Base-by-base conservation (phyloP, 2,797 vertebrate genomes). In the Simalia tracyae region DNA sequence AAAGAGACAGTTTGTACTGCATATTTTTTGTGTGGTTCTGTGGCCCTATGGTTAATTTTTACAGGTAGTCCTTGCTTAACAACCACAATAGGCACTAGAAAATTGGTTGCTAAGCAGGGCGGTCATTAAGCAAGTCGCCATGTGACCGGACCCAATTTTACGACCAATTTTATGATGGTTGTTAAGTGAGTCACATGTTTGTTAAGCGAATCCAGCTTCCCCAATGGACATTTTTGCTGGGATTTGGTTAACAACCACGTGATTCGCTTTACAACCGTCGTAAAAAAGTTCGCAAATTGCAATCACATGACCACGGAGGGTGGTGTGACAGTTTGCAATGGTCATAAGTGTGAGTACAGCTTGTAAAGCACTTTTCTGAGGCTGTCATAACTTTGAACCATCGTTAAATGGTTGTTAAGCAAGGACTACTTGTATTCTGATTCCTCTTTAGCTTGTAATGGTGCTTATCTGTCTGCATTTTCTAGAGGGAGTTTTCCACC, bases 371-470 rank as follows among this genome's bases (percentile, higher is more conserved):
- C 8, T 4, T 42, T 76, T 42, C 4, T 22, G 17, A 22, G 17
- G 31, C 17, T 8, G 8, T 22, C 10, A 17, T 0, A 76, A 76
- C 7, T 8, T 9, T 1, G 1, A 17, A 42, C 0, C 1, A 31
- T 22, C 31, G 1, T 31, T 76, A 9, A 76, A 76, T 76, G 31
- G 2, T 76, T 8, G 17, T 76, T 42, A 76, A 1, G 42, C 0
- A 1, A 42, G 17, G 17, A 24, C 36, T 24, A 4, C 14, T 31
- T 46, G 1, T 46, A 22, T 59, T 19, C 64, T 14, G 10, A 17
- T 56, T 89, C 10, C 2, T n/a, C 8, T 28, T 68, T 50, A 4
- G 26, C 50, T 22, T 31, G 46, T 66, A 56, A 5, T 5, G 17
- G 15, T 11, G 17, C 50, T 19, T 72, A 8, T 17, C n/a, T 8